phyloP scores from a whole-genome alignment of 2,888 invertebrate species.

The Spilarctia lutea region DNA sequence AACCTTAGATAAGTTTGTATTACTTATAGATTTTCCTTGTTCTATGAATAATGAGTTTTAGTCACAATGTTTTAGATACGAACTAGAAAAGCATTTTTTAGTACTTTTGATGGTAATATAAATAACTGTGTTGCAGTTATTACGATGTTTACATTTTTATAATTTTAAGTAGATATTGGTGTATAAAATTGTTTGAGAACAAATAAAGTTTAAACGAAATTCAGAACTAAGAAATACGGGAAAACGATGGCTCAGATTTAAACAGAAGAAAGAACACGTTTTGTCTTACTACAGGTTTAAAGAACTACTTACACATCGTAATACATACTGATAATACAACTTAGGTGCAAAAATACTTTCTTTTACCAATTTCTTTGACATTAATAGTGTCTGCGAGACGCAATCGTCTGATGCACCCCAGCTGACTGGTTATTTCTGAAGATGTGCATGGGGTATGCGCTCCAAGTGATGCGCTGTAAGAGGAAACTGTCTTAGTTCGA shows the following conservation, averaged over 20 bases:
- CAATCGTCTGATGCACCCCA: constrained; percentile 76
- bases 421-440: constrained; percentile 81
- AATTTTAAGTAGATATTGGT: too few relatives aligned
- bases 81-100: background rate
- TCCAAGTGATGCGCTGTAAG: constrained; percentile 29
- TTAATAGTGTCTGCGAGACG: constrained; percentile 13
- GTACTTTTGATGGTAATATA: background rate
- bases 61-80: background rate
- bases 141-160: too few relatives aligned
- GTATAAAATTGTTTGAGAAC: too few relatives aligned
- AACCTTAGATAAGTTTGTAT: constrained; percentile 33
- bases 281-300: background rate
- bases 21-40: constrained; percentile 20
- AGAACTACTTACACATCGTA: background rate
- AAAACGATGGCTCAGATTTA: too few relatives aligned
- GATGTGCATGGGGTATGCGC: constrained; percentile 58
- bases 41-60: background rate
- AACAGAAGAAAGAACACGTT: too few relatives aligned
- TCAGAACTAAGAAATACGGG: too few relatives aligned
- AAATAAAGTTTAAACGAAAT: too few relatives aligned
- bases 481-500: background rate
- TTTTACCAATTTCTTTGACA: constrained; percentile 2
- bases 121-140: too few relatives aligned
- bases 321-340: background rate
- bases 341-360: background rate